Evolutionary conservation across 2,888 invertebrate genomes (phyloP).

Genomic region (Octodonta nipae): DNA sequence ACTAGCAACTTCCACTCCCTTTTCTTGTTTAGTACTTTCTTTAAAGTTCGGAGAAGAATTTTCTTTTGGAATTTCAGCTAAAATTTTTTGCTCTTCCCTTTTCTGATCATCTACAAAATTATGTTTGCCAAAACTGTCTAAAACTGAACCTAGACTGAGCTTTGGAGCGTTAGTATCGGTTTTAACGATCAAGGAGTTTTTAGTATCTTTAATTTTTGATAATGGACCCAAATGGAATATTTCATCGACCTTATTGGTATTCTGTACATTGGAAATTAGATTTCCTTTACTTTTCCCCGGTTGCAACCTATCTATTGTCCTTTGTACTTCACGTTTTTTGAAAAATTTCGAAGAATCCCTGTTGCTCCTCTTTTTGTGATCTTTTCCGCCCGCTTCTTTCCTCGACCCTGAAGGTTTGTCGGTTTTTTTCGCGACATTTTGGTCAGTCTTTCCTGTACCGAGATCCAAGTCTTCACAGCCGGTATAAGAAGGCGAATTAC

Average conservation of each 20-base stretch:
- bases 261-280: slow-evolving; percentile 55
- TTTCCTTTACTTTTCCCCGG: slow-evolving; percentile 82
- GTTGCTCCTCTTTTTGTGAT: slow-evolving; percentile 39
- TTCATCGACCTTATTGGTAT: slow-evolving; percentile 48
- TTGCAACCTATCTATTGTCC: slow-evolving; percentile 71
- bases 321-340: slow-evolving; percentile 56
- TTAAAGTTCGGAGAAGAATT: neutral
- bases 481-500: slow-evolving; percentile 53
- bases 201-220: slow-evolving; percentile 45
- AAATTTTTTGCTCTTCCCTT: slow-evolving; percentile 30
- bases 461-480: slow-evolving; percentile 49
- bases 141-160: slow-evolving; percentile 70
- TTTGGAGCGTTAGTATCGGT: slow-evolving; percentile 61
- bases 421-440: slow-evolving; percentile 35
- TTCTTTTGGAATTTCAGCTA: slow-evolving; percentile 26
- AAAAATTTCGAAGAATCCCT: slow-evolving; percentile 32
- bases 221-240: slow-evolving; percentile 40
- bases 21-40: slow-evolving; percentile 8
- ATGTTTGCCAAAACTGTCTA: slow-evolving; percentile 60
- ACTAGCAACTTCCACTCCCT: slow-evolving; percentile 7
- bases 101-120: slow-evolving; percentile 44
- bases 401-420: slow-evolving; percentile 28
- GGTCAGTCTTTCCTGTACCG: slow-evolving; percentile 11
- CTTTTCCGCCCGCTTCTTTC: slow-evolving; percentile 32
- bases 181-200: slow-evolving; percentile 45